Base-by-base conservation (phyloP, 2,113 vertebrate species). In the Hyperoodon ampullatus region DNA sequence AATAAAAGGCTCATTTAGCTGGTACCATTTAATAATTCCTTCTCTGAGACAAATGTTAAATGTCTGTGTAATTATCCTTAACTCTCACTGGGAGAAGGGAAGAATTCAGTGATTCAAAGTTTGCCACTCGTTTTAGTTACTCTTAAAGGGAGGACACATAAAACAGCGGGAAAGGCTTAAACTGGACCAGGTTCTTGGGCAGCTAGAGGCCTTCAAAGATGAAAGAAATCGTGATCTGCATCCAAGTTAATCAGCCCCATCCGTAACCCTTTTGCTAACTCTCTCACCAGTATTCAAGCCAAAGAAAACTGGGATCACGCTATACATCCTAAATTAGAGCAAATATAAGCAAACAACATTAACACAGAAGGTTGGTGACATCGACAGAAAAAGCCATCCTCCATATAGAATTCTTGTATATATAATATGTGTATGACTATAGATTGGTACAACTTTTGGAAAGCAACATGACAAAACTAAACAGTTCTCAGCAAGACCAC, bases 61-160 rank as follows among this genome's bases (percentile, higher is more conserved):
- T 89, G 70, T 88, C 86, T 89, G 13, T 92, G 63, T 83, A 96
- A 97, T 93, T 89, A 98, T 92, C 70, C 30, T 94, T 89, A 83
- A 77, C 70, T 93, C 77, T 92, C 78, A 93, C 90, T 65, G 23
- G 55, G 33, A 92, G 89, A 35, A 82, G 60, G 24, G 94, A 84
- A 87, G 50, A 93, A 87, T 42, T 55, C 30, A 44, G 70, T 89
- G 44, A 95, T 74, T 97, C 87, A 86, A 86, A 86, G 50, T 92
- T 65, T 90, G 42, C 88, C 23, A 8, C 81, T 75, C 19, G 65
- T 95, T 91, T 83, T 70, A 78, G 77, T 89, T 86, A 60, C 61
- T 89, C 74, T 88, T 90, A 94, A 85, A 72, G 47, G 33, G 50
- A 91, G 24, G 83, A 75, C 66, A 55, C 58, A n/a, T 83, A 47